Base-by-base conservation (phyloP, 2,113 vertebrate species). In the Setophaga coronata region DNA sequence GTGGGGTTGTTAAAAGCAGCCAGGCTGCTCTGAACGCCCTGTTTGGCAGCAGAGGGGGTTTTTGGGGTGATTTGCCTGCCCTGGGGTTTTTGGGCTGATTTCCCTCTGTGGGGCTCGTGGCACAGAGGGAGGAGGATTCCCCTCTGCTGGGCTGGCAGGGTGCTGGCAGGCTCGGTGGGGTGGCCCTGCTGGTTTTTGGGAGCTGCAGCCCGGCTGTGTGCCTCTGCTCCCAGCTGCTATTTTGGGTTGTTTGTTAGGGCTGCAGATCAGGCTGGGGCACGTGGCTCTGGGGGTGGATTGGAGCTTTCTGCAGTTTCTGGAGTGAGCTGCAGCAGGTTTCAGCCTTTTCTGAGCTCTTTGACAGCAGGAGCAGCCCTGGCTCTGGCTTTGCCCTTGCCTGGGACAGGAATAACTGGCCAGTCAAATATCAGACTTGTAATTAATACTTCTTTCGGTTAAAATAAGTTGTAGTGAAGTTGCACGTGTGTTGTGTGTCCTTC, bases 11-110 rank as follows among this genome's bases (percentile, higher is more conserved):
- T 64, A 2, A 45, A 31, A 48, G 38, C 24, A 80, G 10, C 2
- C 0, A 10, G 31, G 29, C 11, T 73, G n/a, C n/a, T n/a, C n/a
- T n/a, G n/a, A n/a, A n/a, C n/a, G 9, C 14, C 34, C 8, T 0
- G 2, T 54, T 50, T 33, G 26, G 57, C 18, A 36, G 64, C 25
- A 34, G 42, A 48, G 58, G 54, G 54, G 58, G 34, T 34, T 51
- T 34, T 6, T 12, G n/a, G 18, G 29, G 36, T 26, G 2, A 0
- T 20, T 58, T 47, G 12, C 6, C 31, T 43, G 61, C 8, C 38
- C 36, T 36, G 36, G 36, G 8, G 42, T 7, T 43, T 26, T 20
- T 34, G 50, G 58, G 69, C 25, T 10, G 38, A 1, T 48, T 58
- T 58, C 79, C 61, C 76, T 81, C 42, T 78, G 80, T 89, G 85